Conservation (phyloP, 2,888 invertebrate genomes). For the Dryomyza anilis region DNA sequence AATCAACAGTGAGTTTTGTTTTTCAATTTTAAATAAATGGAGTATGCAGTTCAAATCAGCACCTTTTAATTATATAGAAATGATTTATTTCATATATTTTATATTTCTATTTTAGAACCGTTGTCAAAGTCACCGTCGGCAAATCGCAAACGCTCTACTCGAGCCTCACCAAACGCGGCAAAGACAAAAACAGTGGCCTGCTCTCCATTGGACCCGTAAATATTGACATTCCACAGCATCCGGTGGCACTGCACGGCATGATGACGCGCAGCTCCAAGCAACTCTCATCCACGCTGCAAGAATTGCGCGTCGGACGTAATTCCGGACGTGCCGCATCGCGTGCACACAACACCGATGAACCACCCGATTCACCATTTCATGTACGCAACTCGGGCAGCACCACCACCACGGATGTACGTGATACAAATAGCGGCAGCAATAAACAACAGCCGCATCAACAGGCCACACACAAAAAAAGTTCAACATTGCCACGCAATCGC, state of each 20-base stretch:
- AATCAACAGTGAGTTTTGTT: conserved; percentile 75
- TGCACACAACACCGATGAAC: conserved; percentile 64
- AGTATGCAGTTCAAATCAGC: too few relatives aligned
- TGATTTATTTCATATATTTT: background rate
- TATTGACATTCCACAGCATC: conserved; percentile 97
- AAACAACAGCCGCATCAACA: conserved; percentile 40
- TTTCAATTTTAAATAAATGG: too few relatives aligned
- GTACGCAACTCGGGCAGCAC: conserved; percentile 52
- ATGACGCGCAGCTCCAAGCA: conserved; percentile 94
- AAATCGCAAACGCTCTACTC: conserved; percentile 93
- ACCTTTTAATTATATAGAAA: too few relatives aligned
- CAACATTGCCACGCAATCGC: conserved; percentile 38
- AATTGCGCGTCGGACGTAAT: conserved; percentile 80
- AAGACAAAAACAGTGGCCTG: conserved; percentile 80
- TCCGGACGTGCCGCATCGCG: conserved; percentile 74
- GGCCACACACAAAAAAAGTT: conserved; percentile 46
- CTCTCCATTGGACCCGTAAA: conserved; percentile 87
- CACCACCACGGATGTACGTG: conserved; percentile 43
- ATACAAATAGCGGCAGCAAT: conserved; percentile 46
- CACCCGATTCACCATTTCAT: conserved; percentile 63
- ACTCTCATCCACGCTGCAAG: conserved; percentile 89
- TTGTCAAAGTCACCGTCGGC: conserved; percentile 90
- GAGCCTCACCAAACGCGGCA: conserved; percentile 75
- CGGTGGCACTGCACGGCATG: conserved; percentile 97
- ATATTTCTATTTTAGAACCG: conserved; percentile 68